Conservation (phyloP, 35 echinoderm and acorn worm species). For the Ophiothrix spiculata region DNA sequence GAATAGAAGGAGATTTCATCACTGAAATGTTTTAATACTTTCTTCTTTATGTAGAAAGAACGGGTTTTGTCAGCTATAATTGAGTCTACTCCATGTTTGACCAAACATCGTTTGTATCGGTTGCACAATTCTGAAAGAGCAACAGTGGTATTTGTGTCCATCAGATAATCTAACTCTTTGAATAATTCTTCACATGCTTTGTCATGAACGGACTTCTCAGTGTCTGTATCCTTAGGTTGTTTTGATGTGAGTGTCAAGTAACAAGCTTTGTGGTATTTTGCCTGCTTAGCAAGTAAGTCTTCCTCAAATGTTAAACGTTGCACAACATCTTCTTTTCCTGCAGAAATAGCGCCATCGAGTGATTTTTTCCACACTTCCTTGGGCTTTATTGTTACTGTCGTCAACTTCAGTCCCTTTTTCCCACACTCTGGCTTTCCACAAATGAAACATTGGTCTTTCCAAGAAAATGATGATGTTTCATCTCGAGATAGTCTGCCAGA, state of each 20-base stretch:
- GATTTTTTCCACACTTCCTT: background rate
- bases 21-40: background rate
- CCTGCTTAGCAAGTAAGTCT: background rate
- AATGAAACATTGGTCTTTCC: constrained; percentile 5
- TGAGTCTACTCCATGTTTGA: background rate
- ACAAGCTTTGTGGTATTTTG: constrained; percentile 11
- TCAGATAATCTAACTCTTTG: background rate
- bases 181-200: background rate
- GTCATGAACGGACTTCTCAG: background rate
- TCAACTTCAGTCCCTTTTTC: background rate
- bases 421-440: background rate
- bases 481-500: background rate
- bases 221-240: background rate
- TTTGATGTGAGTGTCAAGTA: background rate
- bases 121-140: background rate
- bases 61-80: background rate
- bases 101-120: background rate
- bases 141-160: background rate
- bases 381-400: background rate
- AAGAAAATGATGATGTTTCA: background rate
- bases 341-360: background rate
- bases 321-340: background rate
- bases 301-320: background rate
- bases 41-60: background rate
- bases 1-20: background rate